phyloP scores from a whole-genome alignment of 2,797 vertebrate genomes.

The Peromyscus nudipes region DNA sequence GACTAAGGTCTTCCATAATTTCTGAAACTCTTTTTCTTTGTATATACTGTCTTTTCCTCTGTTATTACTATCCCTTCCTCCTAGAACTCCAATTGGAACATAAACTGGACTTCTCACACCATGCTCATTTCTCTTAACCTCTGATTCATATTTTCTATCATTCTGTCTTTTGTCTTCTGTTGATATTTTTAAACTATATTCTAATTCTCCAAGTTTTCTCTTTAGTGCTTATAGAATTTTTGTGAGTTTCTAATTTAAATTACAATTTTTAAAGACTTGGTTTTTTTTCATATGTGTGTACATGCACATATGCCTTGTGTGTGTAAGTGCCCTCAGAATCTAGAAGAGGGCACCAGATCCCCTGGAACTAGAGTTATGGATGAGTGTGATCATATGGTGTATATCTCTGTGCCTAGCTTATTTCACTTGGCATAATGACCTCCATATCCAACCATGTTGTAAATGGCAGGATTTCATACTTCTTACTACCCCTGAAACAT shows the following conservation, averaged over 20 bases:
- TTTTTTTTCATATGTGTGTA: neutral
- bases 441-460: neutral
- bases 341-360: neutral
- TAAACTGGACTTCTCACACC: neutral
- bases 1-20: neutral
- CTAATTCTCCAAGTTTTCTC: slow-evolving; percentile 17
- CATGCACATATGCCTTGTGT: neutral
- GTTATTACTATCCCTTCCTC: neutral
- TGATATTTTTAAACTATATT: slow-evolving; percentile 39
- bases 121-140: neutral
- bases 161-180: slow-evolving; percentile 50
- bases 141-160: slow-evolving; percentile 25
- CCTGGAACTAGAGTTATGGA: neutral
- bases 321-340: neutral
- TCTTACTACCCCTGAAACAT: neutral
- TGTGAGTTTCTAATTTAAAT: slow-evolving; percentile 36
- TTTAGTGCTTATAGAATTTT: slow-evolving; percentile 18
- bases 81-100: neutral
- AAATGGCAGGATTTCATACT: neutral
- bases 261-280: neutral
- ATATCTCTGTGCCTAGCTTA: neutral
- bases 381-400: neutral
- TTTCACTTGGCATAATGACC: neutral
- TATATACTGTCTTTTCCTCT: neutral
- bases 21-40: neutral